A percentile compares a stretch with the other conserved stretches of the same genome.
Conservation (phyloP, 2,888 invertebrate genomes). For the Periphyllus acericola region DNA sequence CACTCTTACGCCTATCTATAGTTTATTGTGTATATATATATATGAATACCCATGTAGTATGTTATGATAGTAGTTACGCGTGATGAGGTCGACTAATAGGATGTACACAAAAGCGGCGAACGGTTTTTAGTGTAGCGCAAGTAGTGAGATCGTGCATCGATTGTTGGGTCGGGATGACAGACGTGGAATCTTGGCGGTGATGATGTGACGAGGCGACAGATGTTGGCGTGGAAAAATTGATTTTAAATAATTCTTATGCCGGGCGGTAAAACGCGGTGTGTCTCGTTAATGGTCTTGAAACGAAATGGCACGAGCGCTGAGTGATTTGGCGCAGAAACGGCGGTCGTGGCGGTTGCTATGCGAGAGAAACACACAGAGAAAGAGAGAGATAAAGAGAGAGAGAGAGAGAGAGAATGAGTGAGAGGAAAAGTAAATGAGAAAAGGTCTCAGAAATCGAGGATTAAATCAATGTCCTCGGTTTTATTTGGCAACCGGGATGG, state of each 20-base stretch:
- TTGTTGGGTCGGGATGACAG: no score
- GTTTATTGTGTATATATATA: no score
- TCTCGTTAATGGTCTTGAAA: not conserved
- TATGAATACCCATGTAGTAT: no score
- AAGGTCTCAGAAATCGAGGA: not conserved
- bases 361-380: no score
- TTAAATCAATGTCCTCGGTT: constrained; percentile 1
- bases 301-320: not conserved
- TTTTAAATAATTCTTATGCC: not conserved
- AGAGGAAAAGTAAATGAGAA: not conserved
- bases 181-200: no score
- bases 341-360: not conserved
- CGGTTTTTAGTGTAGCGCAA: no score
- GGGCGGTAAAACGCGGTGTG: not conserved
- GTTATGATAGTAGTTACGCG: no score
- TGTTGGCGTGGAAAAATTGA: not conserved
- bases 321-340: not conserved
- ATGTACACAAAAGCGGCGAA: no score
- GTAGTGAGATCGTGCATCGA: no score
- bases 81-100: no score
- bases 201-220: not conserved
- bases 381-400: no score
- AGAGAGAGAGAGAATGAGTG: not conserved
- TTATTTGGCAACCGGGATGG: not conserved
- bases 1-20: no score